A percentile compares a stretch with the other conserved stretches of the same genome.
Conservation (phyloP, 2,113 vertebrate genomes). For the Dascyllus trimaculatus region DNA sequence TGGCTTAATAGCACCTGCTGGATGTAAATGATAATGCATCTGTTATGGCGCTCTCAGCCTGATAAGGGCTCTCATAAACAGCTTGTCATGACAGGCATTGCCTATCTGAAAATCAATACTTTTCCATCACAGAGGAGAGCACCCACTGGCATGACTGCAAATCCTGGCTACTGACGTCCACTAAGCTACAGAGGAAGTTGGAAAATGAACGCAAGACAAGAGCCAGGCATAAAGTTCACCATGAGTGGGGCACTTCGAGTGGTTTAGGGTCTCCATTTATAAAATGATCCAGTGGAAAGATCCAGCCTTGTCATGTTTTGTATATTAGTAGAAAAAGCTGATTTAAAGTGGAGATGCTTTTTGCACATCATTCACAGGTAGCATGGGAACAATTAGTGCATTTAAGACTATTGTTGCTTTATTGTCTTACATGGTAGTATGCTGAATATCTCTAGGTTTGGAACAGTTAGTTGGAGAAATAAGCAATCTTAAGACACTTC, state of each 20-base stretch:
- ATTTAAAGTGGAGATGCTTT: neutral
- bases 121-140: constrained; percentile 54
- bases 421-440: no score
- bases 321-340: no score
- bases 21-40: constrained; percentile 18
- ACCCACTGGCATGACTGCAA: constrained; percentile 30
- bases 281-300: no score
- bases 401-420: no score
- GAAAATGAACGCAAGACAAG: neutral
- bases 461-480: no score
- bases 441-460: no score
- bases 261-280: constrained; percentile 2
- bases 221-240: neutral
- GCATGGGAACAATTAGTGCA: no score
- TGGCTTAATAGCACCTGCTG: constrained; percentile 6
- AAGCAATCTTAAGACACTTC: no score
- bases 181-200: constrained; percentile 8
- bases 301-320: no score
- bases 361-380: no score
- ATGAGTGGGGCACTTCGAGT: neutral
- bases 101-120: constrained; percentile 70
- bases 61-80: constrained; percentile 42
- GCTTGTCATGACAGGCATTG: constrained; percentile 36
- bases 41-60: constrained; percentile 10
- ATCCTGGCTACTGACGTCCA: constrained; percentile 17